Conservation (phyloP, 1,140 invertebrate species). For the Aphaenogaster floridana region DNA sequence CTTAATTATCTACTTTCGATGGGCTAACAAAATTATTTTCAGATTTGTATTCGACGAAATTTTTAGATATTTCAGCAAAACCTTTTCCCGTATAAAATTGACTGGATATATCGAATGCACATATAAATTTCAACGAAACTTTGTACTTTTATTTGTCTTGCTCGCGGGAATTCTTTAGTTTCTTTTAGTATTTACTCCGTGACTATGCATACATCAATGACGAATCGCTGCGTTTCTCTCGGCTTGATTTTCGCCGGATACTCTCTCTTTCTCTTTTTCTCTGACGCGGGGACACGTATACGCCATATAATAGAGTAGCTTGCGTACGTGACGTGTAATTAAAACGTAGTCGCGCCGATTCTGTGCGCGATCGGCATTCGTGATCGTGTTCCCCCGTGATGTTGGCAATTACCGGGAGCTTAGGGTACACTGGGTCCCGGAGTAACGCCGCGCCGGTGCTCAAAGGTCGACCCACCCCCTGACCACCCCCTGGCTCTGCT, state of each 20-base stretch:
- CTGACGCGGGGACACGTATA: not conserved
- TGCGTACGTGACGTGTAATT: slow-evolving; percentile 60
- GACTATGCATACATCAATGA: slow-evolving; percentile 17
- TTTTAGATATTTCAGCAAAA: too few relatives aligned
- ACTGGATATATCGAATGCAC: not conserved
- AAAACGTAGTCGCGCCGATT: slow-evolving; percentile 41
- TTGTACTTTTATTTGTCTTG: not conserved
- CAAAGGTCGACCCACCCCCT: slow-evolving; percentile 46
- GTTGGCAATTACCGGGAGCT: slow-evolving; percentile 58
- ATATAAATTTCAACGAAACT: not conserved
- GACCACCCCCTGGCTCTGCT: slow-evolving; percentile 18
- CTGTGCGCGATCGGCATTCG: slow-evolving; percentile 43
- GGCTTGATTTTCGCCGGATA: not conserved
- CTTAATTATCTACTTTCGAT: too few relatives aligned
- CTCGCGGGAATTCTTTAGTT: not conserved
- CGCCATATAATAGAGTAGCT: slow-evolving; percentile 37
- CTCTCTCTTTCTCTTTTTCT: too few relatives aligned
- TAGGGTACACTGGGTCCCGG: slow-evolving; percentile 23
- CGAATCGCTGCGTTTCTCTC: not conserved
- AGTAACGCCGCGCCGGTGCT: slow-evolving; percentile 35
- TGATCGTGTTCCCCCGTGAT: slow-evolving; percentile 57
- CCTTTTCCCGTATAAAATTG: not conserved
- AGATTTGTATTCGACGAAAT: too few relatives aligned
- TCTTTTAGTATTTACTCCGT: slow-evolving; percentile 2
- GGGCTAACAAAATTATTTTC: too few relatives aligned